Evolutionary conservation across 1,140 invertebrate species (phyloP).

Genomic region (Drosophila sturtevanti): DNA sequence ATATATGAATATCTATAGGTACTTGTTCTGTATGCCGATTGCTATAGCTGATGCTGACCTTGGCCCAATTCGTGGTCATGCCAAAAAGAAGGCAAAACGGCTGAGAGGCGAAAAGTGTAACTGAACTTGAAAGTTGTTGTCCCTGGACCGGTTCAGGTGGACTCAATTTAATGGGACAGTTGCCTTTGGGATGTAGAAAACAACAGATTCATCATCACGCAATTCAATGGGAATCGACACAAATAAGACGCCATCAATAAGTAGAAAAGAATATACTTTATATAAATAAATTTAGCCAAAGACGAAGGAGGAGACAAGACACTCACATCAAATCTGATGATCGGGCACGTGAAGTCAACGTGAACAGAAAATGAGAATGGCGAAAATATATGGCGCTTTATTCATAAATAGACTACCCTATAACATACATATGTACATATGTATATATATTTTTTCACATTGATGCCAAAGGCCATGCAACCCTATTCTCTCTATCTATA

Average conservation of each 20-base stretch:
- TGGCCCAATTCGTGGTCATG: slow-evolving; percentile 70
- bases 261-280: slow-evolving; percentile 38
- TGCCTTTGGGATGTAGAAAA: slow-evolving; percentile 24
- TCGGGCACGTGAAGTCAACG: slow-evolving; percentile 72
- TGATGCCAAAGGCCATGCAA: slow-evolving; percentile 28
- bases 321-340: slow-evolving; percentile 25
- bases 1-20: background rate
- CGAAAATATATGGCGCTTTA: slow-evolving; percentile 46
- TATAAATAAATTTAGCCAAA: slow-evolving; percentile 57
- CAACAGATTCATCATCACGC: slow-evolving; percentile 18
- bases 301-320: background rate
- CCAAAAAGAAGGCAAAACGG: slow-evolving; percentile 41
- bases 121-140: slow-evolving; percentile 79
- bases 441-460: slow-evolving; percentile 7
- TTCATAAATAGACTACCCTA: slow-evolving; percentile 35
- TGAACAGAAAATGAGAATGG: slow-evolving; percentile 54
- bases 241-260: slow-evolving; percentile 46
- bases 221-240: slow-evolving; percentile 31
- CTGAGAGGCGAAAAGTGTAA: slow-evolving; percentile 21
- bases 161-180: slow-evolving; percentile 47
- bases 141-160: slow-evolving; percentile 73
- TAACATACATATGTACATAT: background rate
- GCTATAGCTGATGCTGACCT: slow-evolving; percentile 60
- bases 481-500: slow-evolving; percentile 30
- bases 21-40: slow-evolving; percentile 26